Evolutionary conservation across 2,888 invertebrate genomes (phyloP), one percentile per base, ranked within the genome.

Genomic region (Odontothrips loti): DNA sequence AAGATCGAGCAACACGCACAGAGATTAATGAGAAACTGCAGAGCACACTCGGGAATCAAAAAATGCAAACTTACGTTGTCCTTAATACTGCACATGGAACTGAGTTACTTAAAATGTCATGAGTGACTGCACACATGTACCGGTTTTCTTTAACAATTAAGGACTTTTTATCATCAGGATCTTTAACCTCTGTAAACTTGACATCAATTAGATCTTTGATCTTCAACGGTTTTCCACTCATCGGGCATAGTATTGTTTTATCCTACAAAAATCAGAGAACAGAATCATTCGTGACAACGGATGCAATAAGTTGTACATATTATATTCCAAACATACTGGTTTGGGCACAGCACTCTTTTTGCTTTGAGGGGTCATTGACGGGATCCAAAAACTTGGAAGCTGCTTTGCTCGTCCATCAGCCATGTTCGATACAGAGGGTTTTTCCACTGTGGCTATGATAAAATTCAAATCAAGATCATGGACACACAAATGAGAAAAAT

Each of bases 81-180:
- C 91, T 93, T 81, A 99, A 90, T 48, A 99, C 95, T 82, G 96
- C 98, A 88, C 96, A 96, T 0, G 98, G 97, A 2, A 97, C 94
- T 11, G 97, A 95, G 89, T 98, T 98, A 83, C 95, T 94, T 58
- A 99, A 89, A 82, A 98, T 92, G 88, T 99, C 99, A 87, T 97
- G 96, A 1, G 99, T 99, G 0, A 99, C 94, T 1, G 99, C 96
- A 87, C 99, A 99, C 93, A 98, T 97, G 87, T 97, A 99, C 84
- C 99, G 91, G 84, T 95, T 96, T 86, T 95, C 93, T 87, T 95
- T 96, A 0, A 94, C 91, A 84, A 98, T 96, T 48, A 97, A 88
- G 1, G 96, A 94, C 84, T 94, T 94, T 84, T 94, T 96, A 84
- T 94, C 94, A 86, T 95, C 94, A 0, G 95, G 94, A 87, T 96